Evolutionary conservation across 2,113 vertebrate genomes (phyloP), one percentile per base, ranked within the genome.

Genomic region (Xiphias gladius): DNA sequence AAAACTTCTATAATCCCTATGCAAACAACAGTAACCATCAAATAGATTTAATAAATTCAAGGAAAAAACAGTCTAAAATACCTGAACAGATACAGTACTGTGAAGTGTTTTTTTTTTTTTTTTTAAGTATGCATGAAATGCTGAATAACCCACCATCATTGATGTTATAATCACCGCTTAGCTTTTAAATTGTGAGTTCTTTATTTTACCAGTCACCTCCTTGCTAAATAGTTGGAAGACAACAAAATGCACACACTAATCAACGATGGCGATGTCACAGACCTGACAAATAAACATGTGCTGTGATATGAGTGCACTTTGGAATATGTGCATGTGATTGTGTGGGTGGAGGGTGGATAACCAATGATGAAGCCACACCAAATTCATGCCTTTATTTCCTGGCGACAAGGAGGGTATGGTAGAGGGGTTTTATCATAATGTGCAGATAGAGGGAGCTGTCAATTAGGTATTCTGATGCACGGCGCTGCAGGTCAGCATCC

Each of bases 361-460:
- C 41, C 0, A 26, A 86, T 54, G 64, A 46, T 78, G 70, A 79
- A 54, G 85, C 32, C n/a, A 67, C 16, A 46, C 41, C 14, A 54
- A 35, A 69, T 72, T 73, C 55, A 94, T 92, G 16, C 91, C 91
- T 0, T 97, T 95, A 96, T 79, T 97, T 97, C 91, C 95, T 97
- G 58, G 94, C 95, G 57, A 96, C 96, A 85, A 99, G 96, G 73
- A 99, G 96, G 20, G 96, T 95, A 87, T 99, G 98, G 92, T 99
- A 99, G 79, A 99, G 92, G 0, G 98, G 98, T 77, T 99, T 99
- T 91, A 99, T 91, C 28, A 99, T 95, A 90, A 99, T 95, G 92
- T 99, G 98, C 63, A 99, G 96, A 86, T 97, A 97, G 86, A 99
- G 96, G 50, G 97, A 97, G 90, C 97, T 98, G 94, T 99, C 98